phyloP scores from a whole-genome alignment of 2,113 vertebrate species.

The Menura novaehollandiae region DNA sequence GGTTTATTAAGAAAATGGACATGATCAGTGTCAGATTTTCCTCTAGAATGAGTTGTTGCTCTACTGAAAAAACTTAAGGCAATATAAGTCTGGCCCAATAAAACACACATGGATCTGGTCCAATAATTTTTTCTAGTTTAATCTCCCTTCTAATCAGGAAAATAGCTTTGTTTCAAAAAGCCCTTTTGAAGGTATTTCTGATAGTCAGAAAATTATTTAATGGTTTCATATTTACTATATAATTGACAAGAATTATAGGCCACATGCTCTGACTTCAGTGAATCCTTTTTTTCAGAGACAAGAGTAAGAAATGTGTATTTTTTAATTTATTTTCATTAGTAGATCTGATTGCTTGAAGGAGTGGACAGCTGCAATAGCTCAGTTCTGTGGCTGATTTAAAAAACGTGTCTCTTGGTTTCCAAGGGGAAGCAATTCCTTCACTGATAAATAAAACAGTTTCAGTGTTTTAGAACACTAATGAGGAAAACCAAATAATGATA shows the following conservation, averaged over 20 bases:
- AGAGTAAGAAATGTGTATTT: background rate
- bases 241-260: background rate
- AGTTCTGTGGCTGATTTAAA: conserved; percentile 32
- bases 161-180: background rate
- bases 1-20: background rate
- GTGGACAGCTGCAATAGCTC: background rate
- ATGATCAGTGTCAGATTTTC: background rate
- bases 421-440: conserved; percentile 48
- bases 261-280: background rate
- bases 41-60: background rate
- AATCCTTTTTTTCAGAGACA: background rate
- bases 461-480: background rate
- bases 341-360: background rate
- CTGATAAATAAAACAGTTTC: conserved; percentile 15
- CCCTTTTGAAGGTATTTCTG: background rate
- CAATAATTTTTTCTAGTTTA: background rate
- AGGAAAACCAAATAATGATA: background rate
- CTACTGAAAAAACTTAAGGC: background rate
- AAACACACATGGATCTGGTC: background rate
- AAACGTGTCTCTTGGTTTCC: conserved; percentile 44
- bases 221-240: background rate
- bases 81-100: background rate
- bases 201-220: conserved; percentile 24
- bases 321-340: background rate
- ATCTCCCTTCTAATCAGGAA: background rate